phyloP scores from a whole-genome alignment of 2,888 invertebrate species.

The Steinernema carpocapsae region DNA sequence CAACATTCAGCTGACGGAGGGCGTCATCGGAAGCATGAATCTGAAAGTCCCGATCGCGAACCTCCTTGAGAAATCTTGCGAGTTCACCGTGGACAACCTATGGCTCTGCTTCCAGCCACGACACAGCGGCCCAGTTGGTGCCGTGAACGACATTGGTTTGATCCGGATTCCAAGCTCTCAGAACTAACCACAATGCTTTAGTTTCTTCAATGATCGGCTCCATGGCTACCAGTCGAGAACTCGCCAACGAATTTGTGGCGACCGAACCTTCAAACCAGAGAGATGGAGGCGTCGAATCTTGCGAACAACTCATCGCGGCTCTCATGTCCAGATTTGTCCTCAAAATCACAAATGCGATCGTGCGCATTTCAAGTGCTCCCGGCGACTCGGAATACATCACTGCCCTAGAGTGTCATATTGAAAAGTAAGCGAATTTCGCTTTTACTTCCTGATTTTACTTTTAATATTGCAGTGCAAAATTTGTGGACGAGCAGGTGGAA shows the following conservation, averaged over 20 bases:
- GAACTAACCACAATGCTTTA: background rate
- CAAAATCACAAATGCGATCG: background rate
- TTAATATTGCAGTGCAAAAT: background rate
- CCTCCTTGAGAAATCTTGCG: conserved; percentile 13
- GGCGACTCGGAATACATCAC: background rate
- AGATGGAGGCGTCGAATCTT: conserved; percentile 27
- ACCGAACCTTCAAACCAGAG: background rate
- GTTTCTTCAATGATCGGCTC: conserved; percentile 26
- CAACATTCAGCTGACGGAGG: conserved; percentile 17
- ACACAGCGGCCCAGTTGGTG: conserved; percentile 1
- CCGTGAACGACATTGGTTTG: conserved; percentile 22
- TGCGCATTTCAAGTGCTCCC: background rate
- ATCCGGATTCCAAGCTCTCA: background rate
- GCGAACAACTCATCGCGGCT: conserved; percentile 23
- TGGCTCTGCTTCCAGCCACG: conserved; percentile 24
- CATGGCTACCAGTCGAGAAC: conserved; percentile 15
- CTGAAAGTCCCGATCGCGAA: background rate
- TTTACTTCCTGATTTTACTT: background rate
- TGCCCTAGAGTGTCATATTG: conserved; percentile 22
- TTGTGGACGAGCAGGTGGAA: conserved; percentile 25
- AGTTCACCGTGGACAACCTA: conserved; percentile 2
- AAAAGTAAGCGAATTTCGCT: background rate
- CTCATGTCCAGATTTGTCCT: conserved; percentile 16
- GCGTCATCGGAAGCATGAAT: background rate
- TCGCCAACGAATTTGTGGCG: conserved; percentile 14